phyloP scores from a whole-genome alignment of 2,797 vertebrate genomes.

The Siniperca obscura region DNA sequence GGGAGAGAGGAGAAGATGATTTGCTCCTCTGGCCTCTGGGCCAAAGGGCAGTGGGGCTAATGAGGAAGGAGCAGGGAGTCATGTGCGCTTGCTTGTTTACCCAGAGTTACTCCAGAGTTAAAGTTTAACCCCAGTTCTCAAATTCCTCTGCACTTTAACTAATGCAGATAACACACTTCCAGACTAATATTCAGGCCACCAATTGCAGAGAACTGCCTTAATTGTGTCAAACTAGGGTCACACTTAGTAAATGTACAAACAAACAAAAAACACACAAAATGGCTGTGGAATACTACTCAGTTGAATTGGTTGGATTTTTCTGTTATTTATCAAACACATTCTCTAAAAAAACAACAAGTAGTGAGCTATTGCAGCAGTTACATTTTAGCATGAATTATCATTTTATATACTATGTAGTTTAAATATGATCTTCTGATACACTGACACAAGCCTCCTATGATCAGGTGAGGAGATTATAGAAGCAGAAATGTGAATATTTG shows the following conservation, averaged over 20 bases:
- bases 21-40: conserved; percentile 64
- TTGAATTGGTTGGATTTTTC: not conserved
- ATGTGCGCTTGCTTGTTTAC: conserved; percentile 68
- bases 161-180: conserved; percentile 38
- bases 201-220: not conserved
- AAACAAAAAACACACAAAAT: not conserved
- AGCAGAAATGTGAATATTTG: conserved; percentile 23
- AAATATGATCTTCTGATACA: not conserved
- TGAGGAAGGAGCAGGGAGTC: conserved; percentile 76
- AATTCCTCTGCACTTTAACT: conserved; percentile 79
- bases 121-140: conserved; percentile 79
- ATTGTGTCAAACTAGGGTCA: not conserved
- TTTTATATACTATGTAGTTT: not conserved
- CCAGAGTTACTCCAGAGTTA: conserved; percentile 75
- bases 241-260: not conserved
- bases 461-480: conserved; percentile 9
- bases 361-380: not conserved
- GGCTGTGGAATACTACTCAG: not conserved
- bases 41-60: conserved; percentile 80
- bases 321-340: not conserved
- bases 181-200: not conserved
- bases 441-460: not conserved
- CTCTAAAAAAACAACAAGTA: not conserved
- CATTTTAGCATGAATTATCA: not conserved
- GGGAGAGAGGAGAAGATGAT: conserved; percentile 44